A percentile compares a stretch with the other conserved stretches of the same genome.
These are phyloP conservation scores for Loriculus beryllinus DNA, from an alignment of 2,797 vertebrate species.

Conservation along the genomic window DNA sequence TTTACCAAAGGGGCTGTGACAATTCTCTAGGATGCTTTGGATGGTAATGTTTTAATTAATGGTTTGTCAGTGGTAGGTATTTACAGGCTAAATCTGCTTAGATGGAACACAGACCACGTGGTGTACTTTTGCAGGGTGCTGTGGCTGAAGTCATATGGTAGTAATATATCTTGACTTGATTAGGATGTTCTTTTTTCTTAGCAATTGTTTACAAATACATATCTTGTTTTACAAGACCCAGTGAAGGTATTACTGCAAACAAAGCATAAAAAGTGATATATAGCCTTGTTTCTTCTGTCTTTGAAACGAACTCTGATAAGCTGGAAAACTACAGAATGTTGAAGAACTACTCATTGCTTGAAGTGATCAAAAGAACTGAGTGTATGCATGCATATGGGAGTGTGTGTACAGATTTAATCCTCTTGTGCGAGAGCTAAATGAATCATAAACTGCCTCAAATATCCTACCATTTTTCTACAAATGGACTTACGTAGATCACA, in stretches of 20 bases:
- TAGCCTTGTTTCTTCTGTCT: neutral
- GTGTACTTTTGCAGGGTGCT: neutral
- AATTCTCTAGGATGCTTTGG: neutral
- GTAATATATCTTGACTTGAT: conserved; percentile 15
- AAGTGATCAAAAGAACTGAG: neutral
- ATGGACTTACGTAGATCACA: neutral
- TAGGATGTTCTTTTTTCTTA: neutral
- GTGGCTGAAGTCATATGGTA: neutral
- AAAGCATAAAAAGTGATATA: neutral
- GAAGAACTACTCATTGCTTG: neutral
- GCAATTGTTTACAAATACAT: neutral
- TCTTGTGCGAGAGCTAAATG: neutral
- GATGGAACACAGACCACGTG: neutral
- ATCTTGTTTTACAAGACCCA: neutral
- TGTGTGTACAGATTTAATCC: neutral
- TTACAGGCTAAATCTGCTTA: neutral
- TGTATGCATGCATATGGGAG: neutral
- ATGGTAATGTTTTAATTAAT: conserved; percentile 1
- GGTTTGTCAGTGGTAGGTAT: neutral
- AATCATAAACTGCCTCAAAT: neutral
- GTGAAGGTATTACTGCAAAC: neutral
- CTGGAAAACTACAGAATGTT: neutral
- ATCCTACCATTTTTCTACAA: neutral
- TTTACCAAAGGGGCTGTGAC: neutral
- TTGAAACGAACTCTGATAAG: neutral